Conservation (phyloP, 2,797 vertebrate genomes). For the Girardinus metallicus region DNA sequence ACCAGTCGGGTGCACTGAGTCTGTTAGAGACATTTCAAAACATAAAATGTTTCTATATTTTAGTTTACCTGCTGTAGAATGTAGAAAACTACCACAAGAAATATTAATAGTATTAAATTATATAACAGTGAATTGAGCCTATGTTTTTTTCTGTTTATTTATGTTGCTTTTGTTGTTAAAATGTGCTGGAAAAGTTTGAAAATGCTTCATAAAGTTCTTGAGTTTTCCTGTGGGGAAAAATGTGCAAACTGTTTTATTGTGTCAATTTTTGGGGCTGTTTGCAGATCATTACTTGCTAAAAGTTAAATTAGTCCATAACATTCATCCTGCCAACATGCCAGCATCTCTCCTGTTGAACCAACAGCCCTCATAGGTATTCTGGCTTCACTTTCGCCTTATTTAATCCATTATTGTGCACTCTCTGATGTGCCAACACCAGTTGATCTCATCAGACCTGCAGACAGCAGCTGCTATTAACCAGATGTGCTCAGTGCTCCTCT, state of each 20-base stretch:
- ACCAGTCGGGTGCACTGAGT: no score
- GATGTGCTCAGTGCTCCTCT: constrained; percentile 75
- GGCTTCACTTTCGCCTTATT: constrained; percentile 6
- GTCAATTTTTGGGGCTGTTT: not conserved
- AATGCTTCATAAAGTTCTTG: no score
- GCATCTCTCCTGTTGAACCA: not conserved
- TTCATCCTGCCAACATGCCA: not conserved
- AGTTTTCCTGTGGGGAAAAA: no score
- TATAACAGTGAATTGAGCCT: no score
- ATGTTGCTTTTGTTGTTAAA: not conserved
- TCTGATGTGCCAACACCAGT: constrained; percentile 10
- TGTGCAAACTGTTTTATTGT: not conserved
- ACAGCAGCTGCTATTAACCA: constrained; percentile 85
- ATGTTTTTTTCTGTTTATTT: no score
- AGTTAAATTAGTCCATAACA: not conserved
- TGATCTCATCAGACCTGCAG: constrained; percentile 46
- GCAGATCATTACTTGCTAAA: not conserved
- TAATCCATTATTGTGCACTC: constrained; percentile 16
- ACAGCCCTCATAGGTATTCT: not conserved
- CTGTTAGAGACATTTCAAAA: no score
- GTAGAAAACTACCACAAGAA: no score
- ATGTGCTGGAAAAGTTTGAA: not conserved
- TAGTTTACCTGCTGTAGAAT: no score
- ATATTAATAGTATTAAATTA: no score
- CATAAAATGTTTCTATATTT: no score